Evolutionary conservation across 2,888 invertebrate species (phyloP).

Genomic region (Eupithecia inturbata): DNA sequence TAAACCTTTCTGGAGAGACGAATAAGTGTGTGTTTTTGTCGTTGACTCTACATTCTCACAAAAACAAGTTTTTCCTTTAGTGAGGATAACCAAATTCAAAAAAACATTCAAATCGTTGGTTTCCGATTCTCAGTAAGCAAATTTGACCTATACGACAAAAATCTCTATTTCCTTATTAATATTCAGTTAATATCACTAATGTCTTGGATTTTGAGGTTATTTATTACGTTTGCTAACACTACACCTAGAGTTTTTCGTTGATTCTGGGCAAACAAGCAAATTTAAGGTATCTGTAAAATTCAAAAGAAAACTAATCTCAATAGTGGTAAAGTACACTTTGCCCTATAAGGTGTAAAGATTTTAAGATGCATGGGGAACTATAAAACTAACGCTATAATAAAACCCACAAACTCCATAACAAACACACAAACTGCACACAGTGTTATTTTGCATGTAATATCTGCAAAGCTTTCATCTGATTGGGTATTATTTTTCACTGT

Average conservation of each 20-base stretch:
- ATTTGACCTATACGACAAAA: too few species aligned
- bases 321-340: neutral
- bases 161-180: too few species aligned
- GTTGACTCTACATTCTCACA: neutral
- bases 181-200: too few species aligned
- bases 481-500: conserved; percentile 31
- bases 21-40: too few species aligned
- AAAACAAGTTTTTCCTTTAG: neutral
- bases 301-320: too few species aligned
- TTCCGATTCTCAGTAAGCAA: too few species aligned
- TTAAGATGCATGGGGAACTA: conserved; percentile 9
- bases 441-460: conserved; percentile 20
- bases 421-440: conserved; percentile 22
- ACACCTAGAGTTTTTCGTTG: neutral
- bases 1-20: too few species aligned
- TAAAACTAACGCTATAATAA: conserved; percentile 18
- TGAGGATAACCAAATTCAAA: neutral
- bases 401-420: conserved; percentile 19
- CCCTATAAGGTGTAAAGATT: neutral
- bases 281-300: neutral
- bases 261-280: neutral
- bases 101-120: too few species aligned
- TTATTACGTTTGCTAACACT: neutral
- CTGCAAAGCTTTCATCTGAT: conserved; percentile 31
- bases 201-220: neutral